These are phyloP conservation scores for Aurelia sp. DNA, from an alignment of 30 jellyfish, hydroid and myxozoan species.

Conservation along the genomic window DNA sequence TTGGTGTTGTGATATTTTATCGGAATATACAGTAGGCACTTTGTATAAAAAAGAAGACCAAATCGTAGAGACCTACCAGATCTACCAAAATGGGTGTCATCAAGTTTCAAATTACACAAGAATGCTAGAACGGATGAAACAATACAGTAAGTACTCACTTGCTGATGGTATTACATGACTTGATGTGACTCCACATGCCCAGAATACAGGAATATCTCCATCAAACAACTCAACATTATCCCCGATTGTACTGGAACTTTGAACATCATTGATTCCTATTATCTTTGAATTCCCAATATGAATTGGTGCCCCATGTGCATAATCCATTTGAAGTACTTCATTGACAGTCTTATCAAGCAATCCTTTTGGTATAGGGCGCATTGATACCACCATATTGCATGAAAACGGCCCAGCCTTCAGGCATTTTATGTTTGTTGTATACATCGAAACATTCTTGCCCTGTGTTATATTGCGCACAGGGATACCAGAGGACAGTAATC, in stretches of 20 bases:
- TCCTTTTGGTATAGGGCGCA: constrained; percentile 78
- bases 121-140: no score
- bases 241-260: constrained; percentile 43
- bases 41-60: no score
- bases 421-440: constrained; percentile 73
- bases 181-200: constrained; percentile 98
- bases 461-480: constrained; percentile 48
- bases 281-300: constrained; percentile 87
- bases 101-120: no score
- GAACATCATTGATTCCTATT: constrained; percentile 76
- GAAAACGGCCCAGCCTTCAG: constrained; percentile 72
- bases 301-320: constrained; percentile 96
- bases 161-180: constrained; percentile 83
- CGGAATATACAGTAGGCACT: no score
- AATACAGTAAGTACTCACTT: constrained; percentile 53
- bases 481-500: constrained; percentile 78
- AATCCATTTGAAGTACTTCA: constrained; percentile 63
- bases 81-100: no score
- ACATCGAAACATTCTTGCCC: constrained; percentile 77
- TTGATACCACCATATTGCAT: constrained; percentile 84
- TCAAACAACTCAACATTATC: constrained; percentile 49
- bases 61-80: no score
- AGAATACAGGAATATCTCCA: constrained; percentile 93
- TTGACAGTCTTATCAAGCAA: constrained; percentile 65
- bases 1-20: no score